phyloP scores from a whole-genome alignment of 2,888 invertebrate genomes.

The Caenorhabditis virilis region DNA sequence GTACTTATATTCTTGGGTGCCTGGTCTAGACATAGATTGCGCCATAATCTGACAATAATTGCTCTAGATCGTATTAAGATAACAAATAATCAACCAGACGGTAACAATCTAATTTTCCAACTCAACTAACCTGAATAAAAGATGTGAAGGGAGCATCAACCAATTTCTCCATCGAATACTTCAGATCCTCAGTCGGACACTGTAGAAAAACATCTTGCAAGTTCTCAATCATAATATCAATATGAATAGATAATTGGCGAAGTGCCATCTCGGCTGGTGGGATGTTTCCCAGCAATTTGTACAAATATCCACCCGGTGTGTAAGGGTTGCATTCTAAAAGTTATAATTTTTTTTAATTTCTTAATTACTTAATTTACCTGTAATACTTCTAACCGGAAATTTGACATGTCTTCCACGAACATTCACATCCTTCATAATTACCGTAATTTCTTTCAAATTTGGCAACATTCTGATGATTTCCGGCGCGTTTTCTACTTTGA shows the following conservation, averaged over 20 bases:
- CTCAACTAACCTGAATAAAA: constrained; percentile 54
- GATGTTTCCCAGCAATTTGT: constrained; percentile 36
- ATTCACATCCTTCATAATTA: constrained; percentile 48
- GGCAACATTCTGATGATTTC: constrained; percentile 26
- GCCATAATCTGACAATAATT: no score
- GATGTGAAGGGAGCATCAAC: constrained; percentile 45
- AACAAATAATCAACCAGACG: no score
- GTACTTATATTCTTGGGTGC: no score
- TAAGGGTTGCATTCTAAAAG: constrained; percentile 38
- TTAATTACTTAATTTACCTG: constrained; percentile 2
- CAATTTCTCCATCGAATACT: constrained; percentile 44
- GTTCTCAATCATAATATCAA: constrained; percentile 56
- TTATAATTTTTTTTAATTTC: background rate
- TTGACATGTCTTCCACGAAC: constrained; percentile 3
- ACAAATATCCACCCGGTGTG: constrained; percentile 51
- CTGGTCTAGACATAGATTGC: no score
- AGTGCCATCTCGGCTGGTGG: constrained; percentile 24
- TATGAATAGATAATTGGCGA: constrained; percentile 47
- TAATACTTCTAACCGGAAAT: constrained; percentile 7
- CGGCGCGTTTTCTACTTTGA: constrained; percentile 25
- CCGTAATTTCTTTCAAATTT: constrained; percentile 33
- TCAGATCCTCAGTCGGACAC: constrained; percentile 54
- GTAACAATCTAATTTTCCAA: no score
- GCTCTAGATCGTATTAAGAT: no score
- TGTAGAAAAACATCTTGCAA: constrained; percentile 40